Evolutionary conservation across 1,140 invertebrate species (phyloP), one percentile per base, ranked within the genome.

Genomic region (Drosophila azteca): DNA sequence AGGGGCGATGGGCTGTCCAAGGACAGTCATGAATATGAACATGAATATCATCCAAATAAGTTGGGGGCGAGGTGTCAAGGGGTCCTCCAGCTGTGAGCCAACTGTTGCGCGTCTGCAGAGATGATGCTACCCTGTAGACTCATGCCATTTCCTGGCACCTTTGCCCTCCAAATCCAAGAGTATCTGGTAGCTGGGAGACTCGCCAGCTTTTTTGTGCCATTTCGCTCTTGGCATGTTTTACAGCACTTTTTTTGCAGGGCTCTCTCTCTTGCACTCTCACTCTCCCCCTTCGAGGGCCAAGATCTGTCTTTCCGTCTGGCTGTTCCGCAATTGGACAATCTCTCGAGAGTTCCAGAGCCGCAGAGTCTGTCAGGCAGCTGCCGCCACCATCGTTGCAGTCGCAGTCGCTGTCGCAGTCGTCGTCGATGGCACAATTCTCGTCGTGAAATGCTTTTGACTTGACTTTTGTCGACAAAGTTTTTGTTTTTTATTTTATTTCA

Each of bases 51-150:
- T 55, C 49, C 60, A 8, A 11, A 41, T 24, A 31, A 8, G 41
- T 29, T 15, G n/a, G 9, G 44, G 31, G 35, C 35, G 2, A 11
- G 29, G 41, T 35, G 48, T 17, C 31, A 51, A 29, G 44, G 58
- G 57, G 41, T 50, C 13, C 11, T 48, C 13, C 11, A 35, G 53
- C 41, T 50, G 58, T 53, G 54, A 67, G 35, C 57, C 82, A 85
- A 87, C 82, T 85, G 82, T 85, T 85, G 82, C 82, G 78, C 71
- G 82, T 64, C 52, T 60, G 64, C 78, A 3, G 4, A 39, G 24
- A 26, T 26, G 24, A 26, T 26, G 24, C 53, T 57, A 65, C 48
- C 31, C 61, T 39, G 62, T 8, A 65, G 39, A 20, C 17, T 1
- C 5, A 26, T 0, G 1, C 17, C 17, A 20, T 20, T 20, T 20